phyloP scores from a whole-genome alignment of 2,113 vertebrate species.

The Bagarius yarrelli region DNA sequence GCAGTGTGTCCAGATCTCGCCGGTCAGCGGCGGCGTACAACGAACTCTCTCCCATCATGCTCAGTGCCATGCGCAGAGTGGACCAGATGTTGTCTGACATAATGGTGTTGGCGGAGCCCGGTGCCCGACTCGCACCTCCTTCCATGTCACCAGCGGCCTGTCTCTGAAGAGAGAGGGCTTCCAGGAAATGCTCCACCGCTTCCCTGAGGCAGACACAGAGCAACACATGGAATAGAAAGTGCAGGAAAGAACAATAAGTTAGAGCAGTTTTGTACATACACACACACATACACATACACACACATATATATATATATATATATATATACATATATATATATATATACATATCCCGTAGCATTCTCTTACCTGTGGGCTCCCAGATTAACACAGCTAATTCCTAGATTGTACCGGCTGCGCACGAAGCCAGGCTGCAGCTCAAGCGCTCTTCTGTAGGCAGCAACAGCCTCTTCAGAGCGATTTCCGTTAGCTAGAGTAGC shows the following conservation, averaged over 20 bases:
- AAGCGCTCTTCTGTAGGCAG: slow-evolving; percentile 86
- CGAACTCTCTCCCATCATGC: slow-evolving; percentile 97
- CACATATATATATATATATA: too few relatives aligned
- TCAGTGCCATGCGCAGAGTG: slow-evolving; percentile 93
- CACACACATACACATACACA: too few relatives aligned
- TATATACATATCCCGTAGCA: background rate
- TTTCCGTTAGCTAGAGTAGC: slow-evolving; percentile 95
- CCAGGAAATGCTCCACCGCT: slow-evolving; percentile 96
- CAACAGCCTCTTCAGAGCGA: slow-evolving; percentile 93
- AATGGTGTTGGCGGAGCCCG: slow-evolving; percentile 76
- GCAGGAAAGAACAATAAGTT: background rate
- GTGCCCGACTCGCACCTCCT: slow-evolving; percentile 68
- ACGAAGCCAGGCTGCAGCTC: slow-evolving; percentile 95
- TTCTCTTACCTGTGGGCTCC: slow-evolving; percentile 88
- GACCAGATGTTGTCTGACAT: slow-evolving; percentile 99
- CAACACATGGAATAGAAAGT: background rate
- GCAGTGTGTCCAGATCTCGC: slow-evolving; percentile 82
- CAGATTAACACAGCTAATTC: slow-evolving; percentile 96
- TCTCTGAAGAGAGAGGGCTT: slow-evolving; percentile 92
- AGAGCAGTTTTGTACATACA: background rate
- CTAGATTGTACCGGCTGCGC: slow-evolving; percentile 95
- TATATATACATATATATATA: too few relatives aligned
- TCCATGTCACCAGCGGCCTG: slow-evolving; percentile 80
- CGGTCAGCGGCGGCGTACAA: slow-evolving; percentile 87
- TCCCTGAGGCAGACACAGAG: slow-evolving; percentile 73